Base-by-base conservation (phyloP, 2,797 vertebrate genomes). In the Euthynnus affinis region DNA sequence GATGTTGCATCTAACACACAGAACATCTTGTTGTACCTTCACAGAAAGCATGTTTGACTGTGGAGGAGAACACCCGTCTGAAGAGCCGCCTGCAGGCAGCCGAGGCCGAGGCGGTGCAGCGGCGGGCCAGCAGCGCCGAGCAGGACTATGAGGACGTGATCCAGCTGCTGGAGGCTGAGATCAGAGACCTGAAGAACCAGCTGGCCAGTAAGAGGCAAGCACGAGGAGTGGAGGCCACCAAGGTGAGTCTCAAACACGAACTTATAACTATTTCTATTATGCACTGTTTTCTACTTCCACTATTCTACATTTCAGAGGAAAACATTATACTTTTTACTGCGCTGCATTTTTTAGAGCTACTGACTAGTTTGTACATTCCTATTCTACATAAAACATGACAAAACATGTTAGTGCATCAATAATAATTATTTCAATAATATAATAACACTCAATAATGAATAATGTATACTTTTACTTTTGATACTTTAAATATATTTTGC, bases 91-190 rank as follows among this genome's bases (percentile, higher is more conserved):
- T 98, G 79, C 95, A 97, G 85, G 91, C 85, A 13, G 95, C 94
- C 0, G 95, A 96, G 79, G 91, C 93, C 0, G 95, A 95, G 61
- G 90, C 76, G 0, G 94, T 90, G 22, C 95, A 94, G 92, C 89
- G 89, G 48, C 95, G 93, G 70, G 87, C 92, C 1, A 95, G 93
- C 91, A 95, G 95, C 0, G 97, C 96, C 0, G 96, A 98, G 88
- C 96, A 97, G 90, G 97, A 98, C 94, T 98, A 98, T 0, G 96
- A 98, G 90, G 97, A 97, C 85, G 97, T 97, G 53, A 97, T 98
- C 84, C 96, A 95, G 81, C 93, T 98, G 64, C 94, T 98, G 82
- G 97, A 98, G 88, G 95, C 96, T 0, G 97, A 98, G 88, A 97
- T 98, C 88, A 93, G 78, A 62, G 97, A 98, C 89, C 94, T 98